phyloP scores from a whole-genome alignment of 2,888 invertebrate genomes.

The Trichopria drosophilae region DNA sequence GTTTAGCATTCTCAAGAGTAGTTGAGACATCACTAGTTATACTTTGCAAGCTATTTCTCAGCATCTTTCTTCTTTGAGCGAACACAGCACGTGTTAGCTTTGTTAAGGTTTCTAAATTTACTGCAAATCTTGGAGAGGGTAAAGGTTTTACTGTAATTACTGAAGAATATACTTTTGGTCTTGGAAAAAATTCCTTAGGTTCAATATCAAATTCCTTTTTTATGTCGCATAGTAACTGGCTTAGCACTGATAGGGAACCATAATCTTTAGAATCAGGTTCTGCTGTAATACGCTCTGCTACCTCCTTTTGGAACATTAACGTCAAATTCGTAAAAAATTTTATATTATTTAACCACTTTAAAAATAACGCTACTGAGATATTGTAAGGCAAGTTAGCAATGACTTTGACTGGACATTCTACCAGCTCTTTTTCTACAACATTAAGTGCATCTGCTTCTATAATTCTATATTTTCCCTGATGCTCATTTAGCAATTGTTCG shows the following conservation, averaged over 20 bases:
- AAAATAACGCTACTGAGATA: constrained; percentile 11
- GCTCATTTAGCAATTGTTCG: constrained; percentile 12
- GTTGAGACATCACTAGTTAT: neutral
- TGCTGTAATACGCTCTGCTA: constrained; percentile 15
- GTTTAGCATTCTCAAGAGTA: constrained; percentile 4
- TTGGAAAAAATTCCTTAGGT: constrained; percentile 14
- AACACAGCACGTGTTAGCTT: constrained; percentile 12
- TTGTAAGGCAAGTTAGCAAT: constrained; percentile 16
- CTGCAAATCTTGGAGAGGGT: constrained; percentile 11
- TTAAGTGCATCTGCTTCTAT: constrained; percentile 12
- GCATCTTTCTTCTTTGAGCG: constrained; percentile 11
- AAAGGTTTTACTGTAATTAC: constrained; percentile 16
- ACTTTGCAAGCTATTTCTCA: constrained; percentile 7
- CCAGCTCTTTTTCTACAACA: constrained; percentile 8
- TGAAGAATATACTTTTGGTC: constrained; percentile 14
- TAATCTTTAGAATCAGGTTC: constrained; percentile 13
- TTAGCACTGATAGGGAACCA: constrained; percentile 14
- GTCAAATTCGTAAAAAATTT: constrained; percentile 12
- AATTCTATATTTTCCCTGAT: constrained; percentile 11
- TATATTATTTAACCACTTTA: constrained; percentile 13
- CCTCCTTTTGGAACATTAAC: constrained; percentile 17
- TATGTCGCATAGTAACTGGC: constrained; percentile 10
- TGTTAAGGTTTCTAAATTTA: constrained; percentile 15
- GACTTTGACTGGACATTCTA: constrained; percentile 3
- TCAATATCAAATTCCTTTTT: constrained; percentile 15